Conservation (phyloP, 2,888 invertebrate genomes). For the Liopterus haemorrhoidalis region DNA sequence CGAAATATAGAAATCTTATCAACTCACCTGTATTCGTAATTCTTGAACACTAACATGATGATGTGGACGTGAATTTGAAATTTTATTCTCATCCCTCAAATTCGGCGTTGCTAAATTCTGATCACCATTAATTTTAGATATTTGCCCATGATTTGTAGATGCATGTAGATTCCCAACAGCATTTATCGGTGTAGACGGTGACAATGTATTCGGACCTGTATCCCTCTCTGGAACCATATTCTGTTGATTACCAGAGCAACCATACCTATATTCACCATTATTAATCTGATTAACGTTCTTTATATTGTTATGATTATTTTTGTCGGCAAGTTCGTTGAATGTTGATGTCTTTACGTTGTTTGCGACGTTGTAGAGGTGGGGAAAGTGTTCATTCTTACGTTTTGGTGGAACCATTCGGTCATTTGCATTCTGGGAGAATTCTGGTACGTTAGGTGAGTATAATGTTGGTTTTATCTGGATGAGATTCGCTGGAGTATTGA, state of each 20-base stretch:
- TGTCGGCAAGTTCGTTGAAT: conserved; percentile 42
- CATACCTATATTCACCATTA: conserved; percentile 25
- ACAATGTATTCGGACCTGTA: conserved; percentile 47
- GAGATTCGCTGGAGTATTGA: conserved; percentile 41
- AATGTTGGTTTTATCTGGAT: conserved; percentile 34
- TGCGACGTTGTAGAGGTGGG: conserved; percentile 41
- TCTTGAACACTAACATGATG: conserved; percentile 60
- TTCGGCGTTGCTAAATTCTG: conserved; percentile 19
- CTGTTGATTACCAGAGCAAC: conserved; percentile 20
- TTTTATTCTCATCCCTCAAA: conserved; percentile 36
- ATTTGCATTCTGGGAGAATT: conserved; percentile 28
- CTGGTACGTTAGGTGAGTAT: conserved; percentile 16
- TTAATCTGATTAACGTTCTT: conserved; percentile 37
- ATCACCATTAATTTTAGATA: conserved; percentile 34
- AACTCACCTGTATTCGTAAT: conserved; percentile 52
- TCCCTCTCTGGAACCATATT: conserved; percentile 53
- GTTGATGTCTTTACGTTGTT: conserved; percentile 45
- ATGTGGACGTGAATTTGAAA: conserved; percentile 48
- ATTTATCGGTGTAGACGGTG: conserved; percentile 42
- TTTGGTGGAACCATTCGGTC: conserved; percentile 45
- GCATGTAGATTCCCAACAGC: conserved; percentile 38
- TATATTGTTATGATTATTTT: conserved; percentile 35
- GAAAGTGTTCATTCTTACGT: conserved; percentile 43
- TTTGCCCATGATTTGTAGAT: conserved; percentile 33
- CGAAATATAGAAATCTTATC: conserved; percentile 2